These are phyloP conservation scores for Bostrychus sinensis DNA, from an alignment of 2,113 vertebrate species.

Conservation along the genomic window DNA sequence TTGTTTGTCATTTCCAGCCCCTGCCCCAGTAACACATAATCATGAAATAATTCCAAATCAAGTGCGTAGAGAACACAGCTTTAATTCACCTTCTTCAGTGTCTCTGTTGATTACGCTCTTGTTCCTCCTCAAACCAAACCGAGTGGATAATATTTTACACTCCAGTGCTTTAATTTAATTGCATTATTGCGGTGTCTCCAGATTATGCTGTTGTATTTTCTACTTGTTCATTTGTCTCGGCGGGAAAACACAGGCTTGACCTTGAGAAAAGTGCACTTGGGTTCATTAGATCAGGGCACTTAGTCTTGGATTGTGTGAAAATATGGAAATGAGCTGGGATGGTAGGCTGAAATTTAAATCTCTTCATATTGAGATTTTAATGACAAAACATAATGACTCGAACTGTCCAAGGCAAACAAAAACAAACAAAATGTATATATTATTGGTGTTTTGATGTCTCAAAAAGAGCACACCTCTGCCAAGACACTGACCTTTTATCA, in stretches of 20 bases:
- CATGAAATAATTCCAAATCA: slow-evolving; percentile 12
- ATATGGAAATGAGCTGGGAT: background rate
- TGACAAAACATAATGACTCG: too few relatives aligned
- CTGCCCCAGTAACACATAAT: slow-evolving; percentile 4
- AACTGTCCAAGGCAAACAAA: too few relatives aligned
- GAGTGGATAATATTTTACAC: slow-evolving; percentile 55
- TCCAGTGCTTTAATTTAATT: slow-evolving; percentile 62
- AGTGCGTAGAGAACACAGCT: slow-evolving; percentile 5
- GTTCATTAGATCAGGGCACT: slow-evolving; percentile 7
- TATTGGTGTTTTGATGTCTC: too few relatives aligned
- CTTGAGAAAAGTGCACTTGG: slow-evolving; percentile 28
- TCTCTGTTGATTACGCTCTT: slow-evolving; percentile 47
- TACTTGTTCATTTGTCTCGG: slow-evolving; percentile 36
- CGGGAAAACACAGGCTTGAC: slow-evolving; percentile 35
- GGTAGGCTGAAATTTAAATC: background rate
- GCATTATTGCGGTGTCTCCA: slow-evolving; percentile 52
- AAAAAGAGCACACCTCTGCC: too few relatives aligned
- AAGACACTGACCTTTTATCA: too few relatives aligned
- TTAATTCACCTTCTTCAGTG: slow-evolving; percentile 34
- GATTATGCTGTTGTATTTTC: slow-evolving; percentile 42
- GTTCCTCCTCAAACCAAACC: slow-evolving; percentile 32
- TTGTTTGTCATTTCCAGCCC: slow-evolving; percentile 4
- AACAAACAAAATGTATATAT: too few relatives aligned
- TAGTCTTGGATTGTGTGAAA: background rate
- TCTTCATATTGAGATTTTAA: too few relatives aligned